Base-by-base conservation (phyloP, 2,888 invertebrate species). In the Trachelus troglodyta region DNA sequence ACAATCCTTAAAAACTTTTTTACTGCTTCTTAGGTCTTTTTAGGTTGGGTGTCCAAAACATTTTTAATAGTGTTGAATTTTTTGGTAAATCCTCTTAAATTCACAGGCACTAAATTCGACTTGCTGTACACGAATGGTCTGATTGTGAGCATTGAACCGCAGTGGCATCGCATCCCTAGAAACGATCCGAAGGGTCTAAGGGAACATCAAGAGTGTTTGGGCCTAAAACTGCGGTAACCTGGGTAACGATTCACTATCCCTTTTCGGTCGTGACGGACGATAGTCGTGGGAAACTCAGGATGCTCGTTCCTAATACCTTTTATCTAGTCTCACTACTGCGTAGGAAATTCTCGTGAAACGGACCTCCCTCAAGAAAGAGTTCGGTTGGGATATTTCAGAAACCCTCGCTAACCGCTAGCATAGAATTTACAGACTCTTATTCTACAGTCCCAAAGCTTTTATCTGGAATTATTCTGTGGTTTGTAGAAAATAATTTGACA, bases 281-380 rank as follows among this genome's bases (percentile, higher is more conserved):
- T 87, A 81, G 82, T 79, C 85, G 88, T 89, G 89, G 85, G 89
- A 89, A 84, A 83, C 33, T 75, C 84, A 86, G 81, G 85, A 85
- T 87, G 86, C 82, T 78, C 77, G 71, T 82, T 81, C 81, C 76
- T 81, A 82, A 82, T 76, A 83, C 83, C 84, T 85, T 86, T 86
- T 85, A 85, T 85, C 83, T 79, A 79, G 75, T 78, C 80, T 78
- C 40, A 35, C 76, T 68, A 23, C 9, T 15, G 56, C 9, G 56
- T 56, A 56, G 23, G 56, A 56, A 56, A 56, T 56, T 56, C 56
- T 56, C 56, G 23, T 56, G 56, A 56, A 56, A 56, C 56, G 56
- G 56, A 56, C 23, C 23, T 23, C 23, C 56, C 56, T 23, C 56
- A 56, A 23, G 23, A 56, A 23, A 56, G 23, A 23, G 15, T 40